Base-by-base conservation (phyloP, 2,797 vertebrate genomes). In the Agapornis canus region DNA sequence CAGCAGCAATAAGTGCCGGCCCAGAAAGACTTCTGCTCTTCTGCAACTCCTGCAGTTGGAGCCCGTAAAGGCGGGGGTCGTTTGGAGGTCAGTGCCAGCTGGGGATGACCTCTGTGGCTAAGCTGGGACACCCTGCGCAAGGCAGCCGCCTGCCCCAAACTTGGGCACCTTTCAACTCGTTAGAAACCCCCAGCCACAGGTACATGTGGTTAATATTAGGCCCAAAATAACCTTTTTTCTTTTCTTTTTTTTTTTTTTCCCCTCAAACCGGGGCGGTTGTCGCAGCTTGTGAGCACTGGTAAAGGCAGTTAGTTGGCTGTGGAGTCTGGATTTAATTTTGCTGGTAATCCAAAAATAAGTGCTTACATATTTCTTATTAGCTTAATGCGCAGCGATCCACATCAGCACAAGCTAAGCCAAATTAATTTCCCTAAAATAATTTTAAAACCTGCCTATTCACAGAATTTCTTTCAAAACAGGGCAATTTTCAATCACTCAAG, bases 251-350 rank as follows among this genome's bases (percentile, higher is more conserved):
- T 59, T 47, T 81, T 91, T 82, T 48, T 82, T 89, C 2, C 59
- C 71, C 98, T 98, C 98, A 98, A 98, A 98, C 95, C 90, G 71
- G 93, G 94, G 94, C 68, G 78, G 96, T 82, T 97, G 94, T 91
- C 11, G 85, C 96, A 84, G 97, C 81, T 94, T 97, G 97, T 95
- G 98, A 98, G 97, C 54, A 42, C 89, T 80, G 94, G 95, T 93
- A 98, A 97, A 98, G 98, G 97, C 97, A 98, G 98, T 99, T 99
- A 99, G 97, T 96, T 97, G 98, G 97, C 96, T 97, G 97, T 48
- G 48, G 98, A 98, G 98, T 98, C 99, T 99, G 99, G 99, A 99
- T 99, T 98, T 99, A 99, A 99, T 99, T 99, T 99, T 97, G 98
- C 94, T 97, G 97, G 98, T 98, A 99, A 99, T 99, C 98, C 98